Evolutionary conservation across 2,888 invertebrate genomes (phyloP), one percentile per base, ranked within the genome.

Genomic region (Tetragnatha montana): DNA sequence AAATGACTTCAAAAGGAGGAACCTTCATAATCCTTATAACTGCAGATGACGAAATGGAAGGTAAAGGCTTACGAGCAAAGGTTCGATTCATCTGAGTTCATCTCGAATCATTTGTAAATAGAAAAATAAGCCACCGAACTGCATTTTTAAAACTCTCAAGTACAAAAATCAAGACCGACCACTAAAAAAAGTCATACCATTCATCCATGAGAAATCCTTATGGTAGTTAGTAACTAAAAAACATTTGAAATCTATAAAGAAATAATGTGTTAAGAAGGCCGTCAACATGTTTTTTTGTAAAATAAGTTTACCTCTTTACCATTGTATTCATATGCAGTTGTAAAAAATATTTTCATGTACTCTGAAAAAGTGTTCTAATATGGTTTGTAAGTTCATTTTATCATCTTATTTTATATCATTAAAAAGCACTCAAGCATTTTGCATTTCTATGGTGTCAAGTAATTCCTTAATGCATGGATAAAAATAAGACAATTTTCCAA

Each of bases 11-110:
- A 2, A 76, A 60, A 49, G 87, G 82, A 10, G 85, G 85, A 69
- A 84, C 87, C 60, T 91, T 91, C 81, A 91, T 91, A 8, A 91
- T 91, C 35, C 35, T 91, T 8, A 91, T 91, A n/a, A 47, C 85
- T 68, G 91, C 91, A 8, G 90, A 91, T 76, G 91, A 90, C 47
- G 81, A 89, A 75, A 91, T 85, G 87, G 89, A 82, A 71, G 91
- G 91, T 12, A 90, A 89, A 81, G 91, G 91, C 14, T 73, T 91
- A 4, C 85, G 90, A 17, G 91, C 91, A 10, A 89, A 79, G 17
- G 89, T 91, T 35, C 49, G 75, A 69, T 91, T 91, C 51, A 83
- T 90, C 10, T 89, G 70, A 89, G 14, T 35, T 4, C 35, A 35
- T 21, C 17, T 17, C 19, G 2, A 49, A 12, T 75, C 47, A 35